Base-by-base conservation (phyloP, 2,113 vertebrate species). In the Myiozetetes cayanensis region DNA sequence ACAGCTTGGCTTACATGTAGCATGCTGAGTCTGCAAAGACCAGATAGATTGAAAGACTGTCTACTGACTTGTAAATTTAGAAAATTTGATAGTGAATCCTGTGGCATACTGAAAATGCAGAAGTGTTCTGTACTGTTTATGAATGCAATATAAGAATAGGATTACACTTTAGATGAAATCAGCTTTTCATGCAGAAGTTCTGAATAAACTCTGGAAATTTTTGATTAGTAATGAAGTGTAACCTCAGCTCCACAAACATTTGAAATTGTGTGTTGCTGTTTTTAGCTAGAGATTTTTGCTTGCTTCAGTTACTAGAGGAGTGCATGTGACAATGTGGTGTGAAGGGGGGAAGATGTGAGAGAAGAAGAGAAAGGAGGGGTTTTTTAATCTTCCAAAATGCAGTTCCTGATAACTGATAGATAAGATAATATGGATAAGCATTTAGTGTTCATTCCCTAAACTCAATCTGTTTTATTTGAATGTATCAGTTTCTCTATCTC, bases 11-110 rank as follows among this genome's bases (percentile, higher is more conserved):
- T 87, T 93, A 67, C 75, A 87, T 70, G 68, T 41, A 91, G 59
- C 91, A 66, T 58, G 89, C 93, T 97, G 95, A 96, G 67, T 86
- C 63, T 90, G 87, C 87, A 90, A 89, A 87, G 67, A 87, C 61
- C 47, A 77, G 49, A 62, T 67, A 92, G 72, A 88, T 94, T 84
- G 89, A 87, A 96, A 89, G 83, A 66, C 55, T 91, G 49, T 53
- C 66, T 92, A 46, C 59, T 90, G 82, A 93, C 88, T 96, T 94
- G 46, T 83, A 94, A 91, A 76, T 87, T 90, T 73, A 90, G 59
- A 67, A 94, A 66, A 93, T 86, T 67, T 95, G 63, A 39, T 83
- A 59, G 35, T 28, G 58, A 85, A 88, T 91, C 50, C 72, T 71
- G 41, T 85, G 49, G 37, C 1, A 53, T 81, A 68, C 41, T 76